Percentiles rank a stretch among this genome's conserved stretches.
phyloP scores from a whole-genome alignment of 2,113 vertebrate species.

The Odocoileus hemionus region DNA sequence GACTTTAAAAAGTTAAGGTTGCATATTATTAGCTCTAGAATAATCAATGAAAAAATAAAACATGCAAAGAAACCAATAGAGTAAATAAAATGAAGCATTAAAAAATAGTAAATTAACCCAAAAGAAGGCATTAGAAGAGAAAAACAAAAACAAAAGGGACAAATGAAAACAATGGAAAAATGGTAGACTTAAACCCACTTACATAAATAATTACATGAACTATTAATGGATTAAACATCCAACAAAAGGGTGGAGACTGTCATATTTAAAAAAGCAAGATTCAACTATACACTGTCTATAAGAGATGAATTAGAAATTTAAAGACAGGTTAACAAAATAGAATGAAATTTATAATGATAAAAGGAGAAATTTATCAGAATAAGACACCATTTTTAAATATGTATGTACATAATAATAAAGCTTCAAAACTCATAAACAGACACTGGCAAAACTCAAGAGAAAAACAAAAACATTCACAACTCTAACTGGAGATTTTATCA shows the following conservation, averaged over 20 bases:
- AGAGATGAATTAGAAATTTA: constrained; percentile 7
- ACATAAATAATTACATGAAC: neutral
- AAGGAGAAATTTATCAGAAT: neutral
- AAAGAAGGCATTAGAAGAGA: neutral
- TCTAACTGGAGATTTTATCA: neutral
- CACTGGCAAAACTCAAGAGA: constrained; percentile 29
- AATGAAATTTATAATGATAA: constrained; percentile 10
- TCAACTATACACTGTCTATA: neutral
- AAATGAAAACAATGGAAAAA: constrained; percentile 20
- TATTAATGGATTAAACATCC: neutral
- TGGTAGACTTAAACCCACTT: neutral
- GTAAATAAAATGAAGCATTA: neutral
- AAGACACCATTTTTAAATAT: neutral
- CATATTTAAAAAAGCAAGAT: neutral
- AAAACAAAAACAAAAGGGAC: neutral
- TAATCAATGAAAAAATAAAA: neutral
- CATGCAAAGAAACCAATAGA: neutral
- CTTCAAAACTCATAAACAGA: neutral
- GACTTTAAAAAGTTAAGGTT: neutral
- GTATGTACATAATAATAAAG: neutral
- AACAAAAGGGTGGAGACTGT: neutral
- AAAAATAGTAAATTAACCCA: neutral
- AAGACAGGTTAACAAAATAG: neutral
- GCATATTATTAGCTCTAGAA: neutral
- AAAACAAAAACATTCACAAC: neutral